Evolutionary conservation across 2,797 vertebrate genomes (phyloP), one percentile per base, ranked within the genome.

Genomic region (Acomys russatus): DNA sequence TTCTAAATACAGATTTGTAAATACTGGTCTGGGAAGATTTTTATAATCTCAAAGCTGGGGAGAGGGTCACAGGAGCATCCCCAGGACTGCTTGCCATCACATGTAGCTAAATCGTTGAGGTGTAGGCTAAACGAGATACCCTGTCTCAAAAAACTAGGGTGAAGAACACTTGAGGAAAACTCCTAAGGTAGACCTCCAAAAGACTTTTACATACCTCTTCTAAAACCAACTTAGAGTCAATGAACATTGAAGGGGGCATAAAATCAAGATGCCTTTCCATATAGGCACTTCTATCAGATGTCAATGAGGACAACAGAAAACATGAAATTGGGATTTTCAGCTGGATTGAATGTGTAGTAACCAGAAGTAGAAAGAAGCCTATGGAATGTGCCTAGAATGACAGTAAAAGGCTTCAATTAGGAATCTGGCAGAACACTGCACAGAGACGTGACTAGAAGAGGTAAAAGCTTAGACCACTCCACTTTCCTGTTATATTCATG

Each of bases 361-460:
- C 66, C 33, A 61, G 33, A 96, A 97, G 80, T 90, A n/a, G 91
- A 91, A 95, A 61, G 44, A 92, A 70, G 17, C 18, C 54, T 93
- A 44, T 25, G 38, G 38, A n/a, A n/a, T 85, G 54, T 92, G 61
- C 18, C 76, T 94, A 15, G 17, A 80, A 94, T 68, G 30, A 33
- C 93, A 35, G 79, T 94, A 68, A 93, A 38, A 35, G 30, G 56
- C 51, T 96, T 78, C 91, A 78, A 84, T 95, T 83, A 86, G 59
- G 87, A n/a, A 89, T 91, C 92, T 91, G 87, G 73, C 90, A 92
- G 63, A 90, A 51, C 25, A 76, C 10, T 6, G 25, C 20, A 20
- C 73, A 96, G 94, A 77, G 33, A 92, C 78, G 73, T 77, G 91
- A 96, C 91, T 86, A 54, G 94, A 95, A 94, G 80, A 89, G 92